phyloP scores from a whole-genome alignment of 2,888 invertebrate species.

The Nymphalis urticae region DNA sequence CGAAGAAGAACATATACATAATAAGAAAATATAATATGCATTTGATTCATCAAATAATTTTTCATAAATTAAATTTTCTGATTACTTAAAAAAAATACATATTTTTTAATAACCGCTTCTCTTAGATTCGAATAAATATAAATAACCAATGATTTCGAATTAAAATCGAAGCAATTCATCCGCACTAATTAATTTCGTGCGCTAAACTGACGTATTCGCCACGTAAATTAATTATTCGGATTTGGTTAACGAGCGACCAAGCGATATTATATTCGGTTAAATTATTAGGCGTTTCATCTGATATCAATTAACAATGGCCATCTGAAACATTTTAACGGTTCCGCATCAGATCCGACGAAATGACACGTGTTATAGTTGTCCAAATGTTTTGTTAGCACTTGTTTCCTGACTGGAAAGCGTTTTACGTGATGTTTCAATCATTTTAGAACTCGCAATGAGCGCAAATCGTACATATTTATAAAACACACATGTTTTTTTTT shows the following conservation, averaged over 20 bases:
- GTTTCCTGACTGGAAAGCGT: slow-evolving; percentile 5
- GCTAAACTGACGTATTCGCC: slow-evolving; percentile 22
- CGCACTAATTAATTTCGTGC: slow-evolving; percentile 33
- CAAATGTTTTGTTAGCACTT: slow-evolving; percentile 55
- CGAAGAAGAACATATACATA: too few species aligned
- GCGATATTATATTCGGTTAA: slow-evolving; percentile 39
- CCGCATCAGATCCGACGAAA: slow-evolving; percentile 50
- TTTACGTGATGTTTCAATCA: background rate
- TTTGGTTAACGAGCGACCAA: slow-evolving; percentile 54
- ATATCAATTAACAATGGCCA: slow-evolving; percentile 60
- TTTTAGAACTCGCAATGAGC: background rate
- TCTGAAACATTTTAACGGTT: slow-evolving; percentile 61
- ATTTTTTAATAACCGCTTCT: background rate
- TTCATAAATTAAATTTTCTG: too few species aligned
- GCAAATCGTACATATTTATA: too few species aligned
- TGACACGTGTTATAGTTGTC: slow-evolving; percentile 39
- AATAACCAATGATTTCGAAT: background rate
- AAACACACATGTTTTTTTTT: too few species aligned
- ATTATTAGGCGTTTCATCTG: slow-evolving; percentile 57
- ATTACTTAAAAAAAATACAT: too few species aligned
- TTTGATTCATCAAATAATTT: too few species aligned
- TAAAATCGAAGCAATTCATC: slow-evolving; percentile 26
- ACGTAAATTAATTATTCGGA: slow-evolving; percentile 58
- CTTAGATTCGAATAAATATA: slow-evolving; percentile 1
- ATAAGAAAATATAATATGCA: too few species aligned